Evolutionary conservation across 53 echinoderm and acorn worm species (phyloP).

Genomic region (Luidia sarsii): DNA sequence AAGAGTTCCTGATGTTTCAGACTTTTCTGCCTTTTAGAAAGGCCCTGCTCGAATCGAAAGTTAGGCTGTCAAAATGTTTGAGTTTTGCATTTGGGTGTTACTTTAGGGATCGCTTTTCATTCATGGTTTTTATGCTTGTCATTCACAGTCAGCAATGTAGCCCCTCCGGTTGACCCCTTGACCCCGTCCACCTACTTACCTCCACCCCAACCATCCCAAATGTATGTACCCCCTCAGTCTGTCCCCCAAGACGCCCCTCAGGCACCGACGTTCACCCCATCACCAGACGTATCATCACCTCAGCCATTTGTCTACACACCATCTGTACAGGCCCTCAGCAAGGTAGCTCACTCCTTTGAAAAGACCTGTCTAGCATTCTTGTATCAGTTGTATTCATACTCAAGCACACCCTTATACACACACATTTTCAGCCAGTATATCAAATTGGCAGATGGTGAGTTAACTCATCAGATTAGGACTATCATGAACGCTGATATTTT

Average conservation of each 20-base stretch:
- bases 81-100: not conserved
- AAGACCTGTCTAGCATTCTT: too few relatives aligned
- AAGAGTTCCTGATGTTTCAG: too few relatives aligned
- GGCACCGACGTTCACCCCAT: constrained; percentile 68
- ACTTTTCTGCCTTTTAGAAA: too few relatives aligned
- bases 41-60: not conserved
- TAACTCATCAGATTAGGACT: too few relatives aligned
- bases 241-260: not conserved
- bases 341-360: too few relatives aligned
- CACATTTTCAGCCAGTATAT: too few relatives aligned
- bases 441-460: too few relatives aligned
- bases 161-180: constrained; percentile 1
- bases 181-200: constrained; percentile 34
- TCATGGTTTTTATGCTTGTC: not conserved
- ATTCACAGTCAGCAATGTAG: constrained; percentile 18
- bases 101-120: too few relatives aligned
- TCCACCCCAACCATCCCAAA: constrained; percentile 53
- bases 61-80: not conserved
- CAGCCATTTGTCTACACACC: constrained; percentile 32
- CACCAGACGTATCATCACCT: constrained; percentile 7
- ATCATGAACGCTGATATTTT: too few relatives aligned
- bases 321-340: constrained; percentile 2
- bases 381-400: too few relatives aligned
- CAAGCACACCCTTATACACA: too few relatives aligned
- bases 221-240: not conserved